Evolutionary conservation across 2,113 vertebrate genomes (phyloP), one percentile per base, ranked within the genome.

Genomic region (Aix galericulata): DNA sequence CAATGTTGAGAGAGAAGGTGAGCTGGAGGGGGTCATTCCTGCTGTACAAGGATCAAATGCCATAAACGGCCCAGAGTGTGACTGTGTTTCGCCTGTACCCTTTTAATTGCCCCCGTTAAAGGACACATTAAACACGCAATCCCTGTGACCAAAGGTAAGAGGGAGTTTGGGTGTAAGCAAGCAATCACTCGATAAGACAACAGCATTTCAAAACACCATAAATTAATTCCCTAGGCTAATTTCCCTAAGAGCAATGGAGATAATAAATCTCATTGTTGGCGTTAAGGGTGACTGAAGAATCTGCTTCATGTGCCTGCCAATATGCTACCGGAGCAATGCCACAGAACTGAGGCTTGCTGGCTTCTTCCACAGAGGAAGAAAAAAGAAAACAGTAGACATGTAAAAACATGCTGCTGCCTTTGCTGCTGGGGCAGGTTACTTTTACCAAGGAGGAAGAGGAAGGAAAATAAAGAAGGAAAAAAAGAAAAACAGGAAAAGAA

Each of bases 91-190:
- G 5, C 95, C 88, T 81, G 80, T 89, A 88, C 91, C 85, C 95
- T 95, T 82, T 89, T 97, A 93, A 97, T 97, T 96, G 91, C 97
- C 81, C 94, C 94, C 8, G 25, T 91, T 96, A 80, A 82, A 91
- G 87, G 95, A 95, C 95, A 91, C 83, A 76, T 95, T 96, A 97
- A 97, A 97, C 94, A 98, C 31, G 34, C 46, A 58, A 92, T 88
- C 95, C 96, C 94, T 63, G 92, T 84, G 98, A 97, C 98, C 98
- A 98, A 98, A 98, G 98, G 98, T 98, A 96, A 95, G 80, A 92
- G 95, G 95, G 95, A 96, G 79, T 75, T 88, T 92, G 86, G 95
- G 80, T 89, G 91, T 97, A 94, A 97, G 94, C 94, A 89, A 94
- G 93, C 94, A 94, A 93, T 83, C 87, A 76, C 86, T 93, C 2